phyloP scores from a whole-genome alignment of 2,888 invertebrate species.

The Thereva unica region DNA sequence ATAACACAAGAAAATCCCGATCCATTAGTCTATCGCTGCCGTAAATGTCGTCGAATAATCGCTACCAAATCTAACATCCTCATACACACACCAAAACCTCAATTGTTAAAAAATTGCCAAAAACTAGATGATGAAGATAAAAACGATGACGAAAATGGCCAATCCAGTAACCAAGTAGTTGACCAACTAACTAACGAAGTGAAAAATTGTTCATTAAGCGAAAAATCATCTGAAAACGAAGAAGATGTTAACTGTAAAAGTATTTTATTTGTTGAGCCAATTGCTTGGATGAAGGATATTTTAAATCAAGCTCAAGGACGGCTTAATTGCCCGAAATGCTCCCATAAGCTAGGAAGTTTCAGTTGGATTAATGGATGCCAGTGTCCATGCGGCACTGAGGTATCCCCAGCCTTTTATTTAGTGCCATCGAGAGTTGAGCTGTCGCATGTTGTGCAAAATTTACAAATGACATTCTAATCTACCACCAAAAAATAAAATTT shows the following conservation, averaged over 20 bases:
- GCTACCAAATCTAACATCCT: slow-evolving; percentile 80
- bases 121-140: not conserved
- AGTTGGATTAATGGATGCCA: slow-evolving; percentile 90
- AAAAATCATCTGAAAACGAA: slow-evolving; percentile 34
- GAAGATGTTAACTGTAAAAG: slow-evolving; percentile 64
- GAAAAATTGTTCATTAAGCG: slow-evolving; percentile 44
- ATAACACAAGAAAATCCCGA: slow-evolving; percentile 75
- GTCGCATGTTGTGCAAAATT: slow-evolving; percentile 85
- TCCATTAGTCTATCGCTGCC: slow-evolving; percentile 82
- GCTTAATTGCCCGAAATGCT: slow-evolving; percentile 83
- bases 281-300: slow-evolving; percentile 84
- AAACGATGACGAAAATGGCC: not conserved
- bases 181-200: not conserved
- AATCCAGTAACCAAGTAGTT: not conserved
- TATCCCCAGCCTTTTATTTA: slow-evolving; percentile 89
- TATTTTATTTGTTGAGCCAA: slow-evolving; percentile 86
- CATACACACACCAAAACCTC: slow-evolving; percentile 62
- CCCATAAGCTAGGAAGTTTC: slow-evolving; percentile 83
- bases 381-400: slow-evolving; percentile 87
- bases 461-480: slow-evolving; percentile 76
- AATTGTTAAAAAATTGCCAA: slow-evolving; percentile 3
- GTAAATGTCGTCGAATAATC: slow-evolving; percentile 79
- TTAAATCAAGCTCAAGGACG: slow-evolving; percentile 76
- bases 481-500: too few species aligned
- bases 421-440: slow-evolving; percentile 89